Percentiles rank a stretch among this genome's conserved stretches.
These are phyloP conservation scores for Apamea monoglypha DNA, from an alignment of 2,888 invertebrate genomes.

Conservation along the genomic window DNA sequence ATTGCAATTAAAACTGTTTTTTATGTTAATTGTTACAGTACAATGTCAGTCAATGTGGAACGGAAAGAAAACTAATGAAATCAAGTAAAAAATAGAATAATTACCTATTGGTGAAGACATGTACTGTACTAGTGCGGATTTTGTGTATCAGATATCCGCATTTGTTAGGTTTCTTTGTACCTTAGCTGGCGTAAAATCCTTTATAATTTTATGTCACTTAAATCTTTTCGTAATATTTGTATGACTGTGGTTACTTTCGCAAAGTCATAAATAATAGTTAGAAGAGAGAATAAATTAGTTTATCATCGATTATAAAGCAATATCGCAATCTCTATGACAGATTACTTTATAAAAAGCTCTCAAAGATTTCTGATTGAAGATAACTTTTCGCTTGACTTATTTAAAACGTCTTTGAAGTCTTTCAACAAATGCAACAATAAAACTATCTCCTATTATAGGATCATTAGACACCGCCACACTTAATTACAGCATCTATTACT, in stretches of 20 bases:
- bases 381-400: neutral
- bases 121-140: slow-evolving; percentile 71
- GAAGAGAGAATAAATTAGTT: neutral
- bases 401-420: slow-evolving; percentile 29
- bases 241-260: neutral
- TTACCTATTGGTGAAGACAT: slow-evolving; percentile 66
- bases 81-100: slow-evolving; percentile 65
- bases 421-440: slow-evolving; percentile 35
- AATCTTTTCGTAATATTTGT: neutral
- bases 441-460: slow-evolving; percentile 46
- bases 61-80: slow-evolving; percentile 67
- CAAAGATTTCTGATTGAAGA: slow-evolving; percentile 9
- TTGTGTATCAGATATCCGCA: slow-evolving; percentile 75
- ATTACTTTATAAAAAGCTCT: slow-evolving; percentile 11
- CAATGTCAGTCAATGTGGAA: slow-evolving; percentile 59
- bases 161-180: slow-evolving; percentile 74
- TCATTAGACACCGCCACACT: slow-evolving; percentile 61
- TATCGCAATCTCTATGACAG: neutral
- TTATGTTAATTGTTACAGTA: slow-evolving; percentile 60
- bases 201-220: slow-evolving; percentile 49
- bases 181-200: slow-evolving; percentile 58
- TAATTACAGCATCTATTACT: slow-evolving; percentile 69
- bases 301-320: slow-evolving; percentile 6
- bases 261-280: neutral
- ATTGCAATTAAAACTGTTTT: slow-evolving; percentile 52